phyloP scores from a whole-genome alignment of 2,797 vertebrate genomes.

The Yasuhikotakia modesta region DNA sequence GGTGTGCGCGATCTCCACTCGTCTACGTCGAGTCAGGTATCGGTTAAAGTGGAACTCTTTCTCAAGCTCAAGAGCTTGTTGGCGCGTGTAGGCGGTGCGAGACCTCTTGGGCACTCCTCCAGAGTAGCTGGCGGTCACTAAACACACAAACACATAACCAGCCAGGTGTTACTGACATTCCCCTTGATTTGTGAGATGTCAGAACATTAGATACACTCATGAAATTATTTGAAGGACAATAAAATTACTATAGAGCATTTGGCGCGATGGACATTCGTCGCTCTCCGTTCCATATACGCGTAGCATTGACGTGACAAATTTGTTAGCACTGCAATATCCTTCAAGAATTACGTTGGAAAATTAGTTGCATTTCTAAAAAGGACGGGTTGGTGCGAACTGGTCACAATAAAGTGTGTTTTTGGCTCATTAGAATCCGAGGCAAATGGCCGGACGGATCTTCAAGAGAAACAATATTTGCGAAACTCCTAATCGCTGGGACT shows the following conservation, averaged over 20 bases:
- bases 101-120: conserved; percentile 98
- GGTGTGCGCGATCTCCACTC: conserved; percentile 97
- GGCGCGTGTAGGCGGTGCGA: conserved; percentile 97
- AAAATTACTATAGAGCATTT: background rate
- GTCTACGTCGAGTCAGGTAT: conserved; percentile 95
- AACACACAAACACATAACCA: conserved; percentile 77
- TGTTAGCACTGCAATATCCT: conserved; percentile 8
- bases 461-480: conserved; percentile 98
- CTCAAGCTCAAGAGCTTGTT: conserved; percentile 98
- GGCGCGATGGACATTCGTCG: conserved; percentile 1
- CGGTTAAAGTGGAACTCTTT: conserved; percentile 99
- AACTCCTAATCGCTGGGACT: conserved; percentile 96
- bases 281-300: background rate
- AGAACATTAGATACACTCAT: conserved; percentile 17
- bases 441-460: conserved; percentile 84
- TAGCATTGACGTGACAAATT: conserved; percentile 8
- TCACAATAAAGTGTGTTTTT: conserved; percentile 76
- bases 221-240: conserved; percentile 1
- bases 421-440: conserved; percentile 92
- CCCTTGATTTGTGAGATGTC: conserved; percentile 15
- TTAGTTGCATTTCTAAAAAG: conserved; percentile 69
- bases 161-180: conserved; percentile 75
- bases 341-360: conserved; percentile 63
- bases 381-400: conserved; percentile 57
- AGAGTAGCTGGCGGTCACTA: conserved; percentile 93